Evolutionary conservation across 2,797 vertebrate genomes (phyloP).

Genomic region (Enteromius fasciolatus): DNA sequence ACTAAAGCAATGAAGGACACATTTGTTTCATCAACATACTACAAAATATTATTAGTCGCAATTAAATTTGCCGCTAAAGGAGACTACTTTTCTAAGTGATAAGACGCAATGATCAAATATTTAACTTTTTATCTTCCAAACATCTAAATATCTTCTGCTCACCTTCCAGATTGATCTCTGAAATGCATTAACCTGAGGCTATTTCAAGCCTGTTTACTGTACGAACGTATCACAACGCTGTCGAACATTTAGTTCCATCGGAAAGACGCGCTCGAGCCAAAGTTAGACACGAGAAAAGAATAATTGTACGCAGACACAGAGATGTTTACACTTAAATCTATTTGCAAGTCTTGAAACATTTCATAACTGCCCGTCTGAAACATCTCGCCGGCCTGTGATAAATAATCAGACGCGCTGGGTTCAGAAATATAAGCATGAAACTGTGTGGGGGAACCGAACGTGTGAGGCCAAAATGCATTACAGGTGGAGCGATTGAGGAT

Average conservation of each 20-base stretch:
- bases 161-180: not conserved
- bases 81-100: not conserved
- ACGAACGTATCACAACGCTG: not conserved
- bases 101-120: not conserved
- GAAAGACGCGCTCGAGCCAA: not conserved
- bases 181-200: not conserved
- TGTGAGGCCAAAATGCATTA: constrained; percentile 50
- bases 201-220: not conserved
- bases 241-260: constrained; percentile 11
- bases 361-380: constrained; percentile 39
- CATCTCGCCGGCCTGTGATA: constrained; percentile 24
- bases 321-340: constrained; percentile 19
- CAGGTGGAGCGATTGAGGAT: constrained; percentile 44
- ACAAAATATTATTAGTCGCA: not conserved
- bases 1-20: not conserved
- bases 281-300: constrained; percentile 24
- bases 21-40: too few species aligned
- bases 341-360: constrained; percentile 24
- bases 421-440: constrained; percentile 23
- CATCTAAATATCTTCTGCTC: not conserved
- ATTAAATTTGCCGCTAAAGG: not conserved
- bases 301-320: constrained; percentile 11
- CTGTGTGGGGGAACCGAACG: constrained; percentile 30
- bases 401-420: constrained; percentile 16
- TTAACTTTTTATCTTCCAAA: not conserved